These are phyloP conservation scores for Leucoraja ocellata DNA, from an alignment of 2,797 vertebrate genomes.

Conservation along the genomic window DNA sequence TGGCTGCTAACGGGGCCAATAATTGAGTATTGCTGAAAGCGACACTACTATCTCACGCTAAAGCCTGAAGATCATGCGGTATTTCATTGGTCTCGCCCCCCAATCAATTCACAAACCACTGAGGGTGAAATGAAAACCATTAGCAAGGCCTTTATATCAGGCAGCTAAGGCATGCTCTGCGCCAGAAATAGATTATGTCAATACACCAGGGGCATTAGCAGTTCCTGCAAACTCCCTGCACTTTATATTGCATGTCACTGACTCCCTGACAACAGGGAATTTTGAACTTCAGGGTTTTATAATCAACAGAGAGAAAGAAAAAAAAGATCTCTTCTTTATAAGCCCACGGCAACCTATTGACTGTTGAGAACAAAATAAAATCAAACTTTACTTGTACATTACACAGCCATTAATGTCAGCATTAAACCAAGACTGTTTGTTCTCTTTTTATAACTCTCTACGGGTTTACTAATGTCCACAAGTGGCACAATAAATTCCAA, in stretches of 20 bases:
- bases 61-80: conserved; percentile 38
- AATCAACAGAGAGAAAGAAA: conserved; percentile 17
- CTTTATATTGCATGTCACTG: conserved; percentile 36
- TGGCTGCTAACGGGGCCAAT: conserved; percentile 35
- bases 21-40: conserved; percentile 32
- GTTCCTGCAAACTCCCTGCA: conserved; percentile 27
- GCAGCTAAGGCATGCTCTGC: background rate
- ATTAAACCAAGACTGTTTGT: conserved; percentile 21
- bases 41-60: background rate
- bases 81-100: conserved; percentile 49
- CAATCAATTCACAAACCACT: conserved; percentile 45
- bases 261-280: conserved; percentile 26
- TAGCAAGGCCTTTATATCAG: conserved; percentile 40
- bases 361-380: conserved; percentile 7
- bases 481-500: conserved; percentile 10
- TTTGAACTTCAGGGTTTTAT: conserved; percentile 36
- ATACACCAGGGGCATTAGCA: conserved; percentile 37
- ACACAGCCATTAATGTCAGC: conserved; percentile 25
- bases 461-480: background rate
- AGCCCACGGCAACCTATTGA: conserved; percentile 25
- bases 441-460: background rate
- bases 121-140: conserved; percentile 40
- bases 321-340: background rate
- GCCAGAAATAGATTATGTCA: conserved; percentile 38
- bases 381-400: conserved; percentile 36